Percentiles rank a stretch among this genome's conserved stretches.
Evolutionary conservation across 2,113 vertebrate species (phyloP).

Genomic region (Lamprotornis superbus): DNA sequence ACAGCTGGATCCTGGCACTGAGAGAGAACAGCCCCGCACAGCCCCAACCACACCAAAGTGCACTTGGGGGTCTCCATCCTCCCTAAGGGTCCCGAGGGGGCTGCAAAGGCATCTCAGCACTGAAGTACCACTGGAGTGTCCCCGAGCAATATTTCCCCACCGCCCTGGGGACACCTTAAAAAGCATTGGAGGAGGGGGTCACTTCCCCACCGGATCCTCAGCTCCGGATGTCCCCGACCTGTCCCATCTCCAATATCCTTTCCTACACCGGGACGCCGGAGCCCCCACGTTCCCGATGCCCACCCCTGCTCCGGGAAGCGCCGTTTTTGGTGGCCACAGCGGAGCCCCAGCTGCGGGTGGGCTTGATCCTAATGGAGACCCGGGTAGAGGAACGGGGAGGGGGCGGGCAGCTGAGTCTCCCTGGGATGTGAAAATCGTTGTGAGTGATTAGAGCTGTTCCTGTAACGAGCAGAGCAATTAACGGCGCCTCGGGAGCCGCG

Average conservation of each 20-base stretch:
- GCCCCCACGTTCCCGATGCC: fast-evolving
- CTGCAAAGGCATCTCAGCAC: not conserved
- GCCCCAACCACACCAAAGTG: not conserved
- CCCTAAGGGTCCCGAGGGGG: not conserved
- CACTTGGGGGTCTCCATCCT: not conserved
- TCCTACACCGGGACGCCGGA: fast-evolving
- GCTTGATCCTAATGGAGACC: slow-evolving; percentile 12
- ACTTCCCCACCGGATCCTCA: not conserved
- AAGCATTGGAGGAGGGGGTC: not conserved
- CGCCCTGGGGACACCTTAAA: not conserved
- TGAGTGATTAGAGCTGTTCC: slow-evolving; percentile 48
- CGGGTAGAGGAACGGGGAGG: not conserved
- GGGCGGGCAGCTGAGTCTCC: not conserved
- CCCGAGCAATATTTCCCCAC: not conserved
- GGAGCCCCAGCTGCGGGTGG: not conserved
- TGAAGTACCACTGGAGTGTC: not conserved
- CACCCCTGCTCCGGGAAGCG: not conserved
- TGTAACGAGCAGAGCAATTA: slow-evolving; percentile 36
- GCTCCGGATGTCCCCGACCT: not conserved
- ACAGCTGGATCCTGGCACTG: not conserved
- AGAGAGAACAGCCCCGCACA: fast-evolving
- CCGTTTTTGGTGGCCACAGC: not conserved
- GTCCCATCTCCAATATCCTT: not conserved
- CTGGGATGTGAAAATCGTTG: slow-evolving; percentile 49
- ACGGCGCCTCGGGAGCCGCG: not conserved